These are phyloP conservation scores for Selenia dentaria DNA, from an alignment of 2,888 invertebrate species.

Conservation along the genomic window DNA sequence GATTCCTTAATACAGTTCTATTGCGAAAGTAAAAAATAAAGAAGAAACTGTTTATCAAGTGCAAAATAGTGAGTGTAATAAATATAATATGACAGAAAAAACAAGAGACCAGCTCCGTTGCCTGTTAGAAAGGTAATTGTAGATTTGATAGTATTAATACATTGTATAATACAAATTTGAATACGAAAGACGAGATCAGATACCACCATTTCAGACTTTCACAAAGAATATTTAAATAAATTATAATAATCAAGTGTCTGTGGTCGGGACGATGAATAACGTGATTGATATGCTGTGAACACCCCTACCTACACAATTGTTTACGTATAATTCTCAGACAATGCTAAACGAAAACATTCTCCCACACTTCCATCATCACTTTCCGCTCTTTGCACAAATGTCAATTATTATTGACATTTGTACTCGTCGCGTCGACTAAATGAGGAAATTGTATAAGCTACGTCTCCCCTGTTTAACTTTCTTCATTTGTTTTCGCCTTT, in stretches of 20 bases:
- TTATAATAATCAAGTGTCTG: not conserved
- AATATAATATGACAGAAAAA: too few species aligned
- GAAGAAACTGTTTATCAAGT: too few species aligned
- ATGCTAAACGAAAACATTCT: conserved; percentile 22
- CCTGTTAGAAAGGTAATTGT: too few species aligned
- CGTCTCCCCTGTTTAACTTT: not conserved
- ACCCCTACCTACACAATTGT: conserved; percentile 5
- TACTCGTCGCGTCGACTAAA: not conserved
- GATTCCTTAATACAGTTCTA: too few species aligned
- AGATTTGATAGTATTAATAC: too few species aligned
- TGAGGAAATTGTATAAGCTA: conserved; percentile 20
- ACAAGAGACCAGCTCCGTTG: too few species aligned
- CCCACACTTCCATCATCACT: conserved; percentile 32
- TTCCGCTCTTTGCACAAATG: conserved; percentile 9
- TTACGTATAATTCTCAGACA: conserved; percentile 22
- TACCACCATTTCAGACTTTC: too few species aligned
- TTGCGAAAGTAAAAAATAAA: too few species aligned
- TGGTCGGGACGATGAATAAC: conserved; percentile 1
- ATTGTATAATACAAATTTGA: too few species aligned
- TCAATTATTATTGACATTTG: conserved; percentile 3
- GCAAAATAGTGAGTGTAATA: too few species aligned
- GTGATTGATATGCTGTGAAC: conserved; percentile 1
- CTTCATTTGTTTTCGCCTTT: too few species aligned
- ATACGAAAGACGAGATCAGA: too few species aligned
- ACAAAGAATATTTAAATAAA: not conserved